phyloP scores from a whole-genome alignment of 2,888 invertebrate species.

The Scaptodrosophila latifasciaeformis region DNA sequence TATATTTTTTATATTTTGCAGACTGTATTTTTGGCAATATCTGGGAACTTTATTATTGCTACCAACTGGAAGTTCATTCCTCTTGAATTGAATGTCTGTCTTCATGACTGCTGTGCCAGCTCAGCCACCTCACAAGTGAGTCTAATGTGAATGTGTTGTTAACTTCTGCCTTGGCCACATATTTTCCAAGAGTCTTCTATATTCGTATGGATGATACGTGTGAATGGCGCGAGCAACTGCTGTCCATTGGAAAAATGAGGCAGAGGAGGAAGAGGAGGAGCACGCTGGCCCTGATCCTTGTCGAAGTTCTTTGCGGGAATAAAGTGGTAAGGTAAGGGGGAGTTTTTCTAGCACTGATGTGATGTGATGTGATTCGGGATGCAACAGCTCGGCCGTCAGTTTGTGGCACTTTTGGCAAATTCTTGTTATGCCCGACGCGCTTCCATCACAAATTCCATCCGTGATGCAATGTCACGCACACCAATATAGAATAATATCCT shows the following conservation, averaged over 20 bases:
- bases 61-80: slow-evolving; percentile 5
- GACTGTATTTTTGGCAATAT: no score
- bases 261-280: background rate
- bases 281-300: slow-evolving; percentile 31
- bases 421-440: slow-evolving; percentile 60
- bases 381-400: slow-evolving; percentile 28
- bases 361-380: slow-evolving; percentile 31
- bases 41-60: no score
- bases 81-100: slow-evolving; percentile 7
- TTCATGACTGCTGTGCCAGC: slow-evolving; percentile 4
- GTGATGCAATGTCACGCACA: slow-evolving; percentile 70
- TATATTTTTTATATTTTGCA: no score
- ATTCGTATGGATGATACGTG: slow-evolving; percentile 59
- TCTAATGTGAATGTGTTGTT: background rate
- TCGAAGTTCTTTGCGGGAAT: no score
- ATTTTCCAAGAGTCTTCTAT: slow-evolving; percentile 11
- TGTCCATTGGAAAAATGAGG: slow-evolving; percentile 7
- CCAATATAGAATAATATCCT: slow-evolving; percentile 65
- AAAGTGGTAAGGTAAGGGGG: no score
- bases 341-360: slow-evolving; percentile 8
- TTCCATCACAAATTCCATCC: slow-evolving; percentile 58
- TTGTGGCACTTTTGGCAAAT: slow-evolving; percentile 9
- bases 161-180: background rate
- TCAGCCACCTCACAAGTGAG: no score
- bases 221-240: slow-evolving; percentile 43